These are phyloP conservation scores for Erythrocercus mccallii DNA, from an alignment of 2,113 vertebrate genomes.

Conservation along the genomic window DNA sequence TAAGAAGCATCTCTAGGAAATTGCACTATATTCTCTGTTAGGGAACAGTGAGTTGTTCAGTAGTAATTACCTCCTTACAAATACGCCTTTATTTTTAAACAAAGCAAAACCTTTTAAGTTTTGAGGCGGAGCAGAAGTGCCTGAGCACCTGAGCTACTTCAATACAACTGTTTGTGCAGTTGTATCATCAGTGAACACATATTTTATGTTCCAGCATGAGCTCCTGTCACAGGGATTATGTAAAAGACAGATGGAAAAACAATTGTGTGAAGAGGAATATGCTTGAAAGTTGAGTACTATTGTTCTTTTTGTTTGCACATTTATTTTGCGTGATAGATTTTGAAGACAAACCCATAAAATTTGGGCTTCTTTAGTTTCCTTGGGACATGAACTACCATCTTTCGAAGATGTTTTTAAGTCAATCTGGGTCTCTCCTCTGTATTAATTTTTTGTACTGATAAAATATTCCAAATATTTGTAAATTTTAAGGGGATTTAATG, in stretches of 20 bases:
- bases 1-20: not conserved
- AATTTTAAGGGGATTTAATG: not conserved
- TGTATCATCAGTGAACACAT: not conserved
- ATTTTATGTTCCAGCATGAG: not conserved
- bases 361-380: not conserved
- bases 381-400: not conserved
- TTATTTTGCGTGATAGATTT: not conserved
- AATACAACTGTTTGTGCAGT: not conserved
- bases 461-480: not conserved
- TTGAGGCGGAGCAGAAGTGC: not conserved
- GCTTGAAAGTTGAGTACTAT: not conserved
- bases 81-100: not conserved
- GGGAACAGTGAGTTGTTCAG: not conserved
- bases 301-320: not conserved
- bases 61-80: not conserved
- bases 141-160: not conserved
- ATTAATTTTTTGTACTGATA: not conserved
- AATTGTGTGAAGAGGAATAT: not conserved
- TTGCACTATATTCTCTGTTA: not conserved
- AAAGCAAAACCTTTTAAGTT: not conserved
- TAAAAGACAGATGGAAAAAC: conserved; percentile 30
- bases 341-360: not conserved
- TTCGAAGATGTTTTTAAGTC: not conserved
- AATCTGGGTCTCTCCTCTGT: not conserved
- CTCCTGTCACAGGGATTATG: not conserved